Evolutionary conservation across 1,140 invertebrate species (phyloP).

Genomic region (Cotesia vestalis): DNA sequence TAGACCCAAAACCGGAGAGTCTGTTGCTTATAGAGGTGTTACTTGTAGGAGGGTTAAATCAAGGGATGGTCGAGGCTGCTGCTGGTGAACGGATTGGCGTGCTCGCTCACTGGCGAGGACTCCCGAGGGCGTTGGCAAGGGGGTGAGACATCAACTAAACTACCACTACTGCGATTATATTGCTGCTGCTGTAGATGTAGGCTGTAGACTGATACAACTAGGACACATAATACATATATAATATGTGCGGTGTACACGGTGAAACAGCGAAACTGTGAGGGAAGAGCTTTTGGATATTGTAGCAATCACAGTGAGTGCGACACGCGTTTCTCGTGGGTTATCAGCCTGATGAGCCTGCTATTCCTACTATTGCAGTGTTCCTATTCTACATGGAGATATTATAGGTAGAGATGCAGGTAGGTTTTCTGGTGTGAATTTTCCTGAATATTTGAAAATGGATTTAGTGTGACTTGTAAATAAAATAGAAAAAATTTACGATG

Average conservation of each 20-base stretch:
- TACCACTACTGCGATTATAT: no score
- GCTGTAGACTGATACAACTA: not conserved
- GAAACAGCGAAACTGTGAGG: conserved; percentile 21
- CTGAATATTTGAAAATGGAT: not conserved
- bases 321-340: conserved; percentile 57
- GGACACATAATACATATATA: conserved; percentile 19
- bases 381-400: no score
- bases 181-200: not conserved
- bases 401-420: no score
- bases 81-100: conserved; percentile 25
- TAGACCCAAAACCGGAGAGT: no score
- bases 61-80: conserved; percentile 1
- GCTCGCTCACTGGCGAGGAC: not conserved
- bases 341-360: conserved; percentile 44
- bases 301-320: conserved; percentile 61
- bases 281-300: conserved; percentile 33
- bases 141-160: conserved; percentile 22
- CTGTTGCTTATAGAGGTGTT: no score
- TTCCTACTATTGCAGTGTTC: not conserved
- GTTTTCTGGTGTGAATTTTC: no score
- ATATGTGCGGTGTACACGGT: conserved; percentile 45
- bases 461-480: conserved; percentile 31
- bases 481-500: no score
- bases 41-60: conserved; percentile 12
- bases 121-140: conserved; percentile 16